A percentile compares a stretch with the other conserved stretches of the same genome.
phyloP scores from a whole-genome alignment of 2,888 invertebrate genomes.

The Ichneumon xanthorius region DNA sequence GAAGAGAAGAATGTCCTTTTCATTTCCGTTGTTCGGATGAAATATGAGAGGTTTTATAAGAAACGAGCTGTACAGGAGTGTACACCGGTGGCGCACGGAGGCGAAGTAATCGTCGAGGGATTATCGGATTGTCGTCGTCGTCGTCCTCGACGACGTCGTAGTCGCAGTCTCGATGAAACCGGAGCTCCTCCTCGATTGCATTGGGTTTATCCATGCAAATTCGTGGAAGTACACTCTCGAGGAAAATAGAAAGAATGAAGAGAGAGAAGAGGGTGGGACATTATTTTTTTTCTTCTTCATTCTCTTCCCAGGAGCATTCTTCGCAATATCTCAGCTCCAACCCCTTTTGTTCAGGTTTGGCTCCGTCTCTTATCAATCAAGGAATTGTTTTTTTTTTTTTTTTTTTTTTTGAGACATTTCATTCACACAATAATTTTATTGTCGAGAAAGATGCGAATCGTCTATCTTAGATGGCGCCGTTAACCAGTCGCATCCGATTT shows the following conservation, averaged over 20 bases:
- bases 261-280: slow-evolving; percentile 22
- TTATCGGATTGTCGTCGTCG: slow-evolving; percentile 62
- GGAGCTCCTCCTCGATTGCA: slow-evolving; percentile 62
- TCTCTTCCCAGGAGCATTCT: not conserved
- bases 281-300: not conserved
- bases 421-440: too few species aligned
- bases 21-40: slow-evolving; percentile 31
- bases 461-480: not conserved
- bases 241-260: slow-evolving; percentile 9
- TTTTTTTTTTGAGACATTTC: not conserved
- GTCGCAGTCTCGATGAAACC: slow-evolving; percentile 51
- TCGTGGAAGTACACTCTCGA: slow-evolving; percentile 51
- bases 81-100: slow-evolving; percentile 36
- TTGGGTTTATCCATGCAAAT: slow-evolving; percentile 64
- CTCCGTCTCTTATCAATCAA: slow-evolving; percentile 13
- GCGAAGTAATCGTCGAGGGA: slow-evolving; percentile 59
- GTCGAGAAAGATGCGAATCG: not conserved
- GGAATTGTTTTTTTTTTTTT: not conserved
- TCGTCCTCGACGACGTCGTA: slow-evolving; percentile 29
- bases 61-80: slow-evolving; percentile 21
- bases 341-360: slow-evolving; percentile 26
- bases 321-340: slow-evolving; percentile 37
- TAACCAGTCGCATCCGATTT: not conserved
- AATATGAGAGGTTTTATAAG: slow-evolving; percentile 54
- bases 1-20: slow-evolving; percentile 11